Evolutionary conservation across 1,140 invertebrate species (phyloP).

Genomic region (Tetramorium alpestre): DNA sequence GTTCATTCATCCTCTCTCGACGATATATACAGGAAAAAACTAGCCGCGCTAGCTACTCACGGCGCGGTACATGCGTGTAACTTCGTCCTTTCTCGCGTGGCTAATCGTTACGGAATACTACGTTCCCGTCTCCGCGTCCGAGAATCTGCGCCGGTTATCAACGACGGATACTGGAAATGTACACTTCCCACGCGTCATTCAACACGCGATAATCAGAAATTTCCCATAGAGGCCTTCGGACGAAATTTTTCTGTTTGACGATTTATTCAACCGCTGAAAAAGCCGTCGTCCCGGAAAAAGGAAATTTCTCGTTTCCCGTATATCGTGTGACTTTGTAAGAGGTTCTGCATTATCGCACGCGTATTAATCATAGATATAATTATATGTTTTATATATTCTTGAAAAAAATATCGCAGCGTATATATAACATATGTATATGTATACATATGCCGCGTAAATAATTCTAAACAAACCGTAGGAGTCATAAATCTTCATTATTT

Average conservation of each 20-base stretch:
- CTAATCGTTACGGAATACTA: conserved; percentile 30
- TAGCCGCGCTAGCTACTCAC: conserved; percentile 76
- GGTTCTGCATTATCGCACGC: not conserved
- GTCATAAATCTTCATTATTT: not conserved
- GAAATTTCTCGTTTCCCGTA: conserved; percentile 26
- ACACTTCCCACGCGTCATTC: conserved; percentile 34
- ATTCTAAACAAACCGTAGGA: not conserved
- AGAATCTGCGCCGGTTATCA: conserved; percentile 19
- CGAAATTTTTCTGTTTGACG: not conserved
- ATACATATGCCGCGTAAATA: not conserved
- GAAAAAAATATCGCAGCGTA: not conserved
- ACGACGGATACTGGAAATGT: conserved; percentile 36
- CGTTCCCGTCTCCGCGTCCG: conserved; percentile 24
- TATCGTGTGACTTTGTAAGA: conserved; percentile 15
- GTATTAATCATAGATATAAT: conserved; percentile 25
- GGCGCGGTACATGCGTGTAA: conserved; percentile 35
- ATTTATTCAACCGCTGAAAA: not conserved
- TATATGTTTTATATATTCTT: not conserved
- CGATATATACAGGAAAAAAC: conserved; percentile 81
- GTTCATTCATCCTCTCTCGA: conserved; percentile 85
- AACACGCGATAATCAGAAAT: conserved; percentile 10
- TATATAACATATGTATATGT: not conserved
- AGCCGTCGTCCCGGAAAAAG: conserved; percentile 19
- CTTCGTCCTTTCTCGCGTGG: conserved; percentile 63
- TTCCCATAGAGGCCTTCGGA: not conserved